phyloP scores from a whole-genome alignment of 2,888 invertebrate species.

The Germaria angustata region DNA sequence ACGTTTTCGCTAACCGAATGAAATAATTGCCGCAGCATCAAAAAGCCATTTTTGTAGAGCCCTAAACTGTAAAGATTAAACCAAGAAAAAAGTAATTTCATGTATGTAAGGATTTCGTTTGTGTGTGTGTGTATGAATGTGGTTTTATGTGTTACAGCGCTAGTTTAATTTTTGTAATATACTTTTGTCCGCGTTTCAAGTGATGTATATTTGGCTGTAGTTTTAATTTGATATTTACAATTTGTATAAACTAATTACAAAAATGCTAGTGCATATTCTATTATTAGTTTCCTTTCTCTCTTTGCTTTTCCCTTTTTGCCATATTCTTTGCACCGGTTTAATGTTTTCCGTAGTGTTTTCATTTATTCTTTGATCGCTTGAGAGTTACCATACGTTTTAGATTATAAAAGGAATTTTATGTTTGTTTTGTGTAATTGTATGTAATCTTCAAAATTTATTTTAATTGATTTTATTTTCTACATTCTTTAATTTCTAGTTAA shows the following conservation, averaged over 20 bases:
- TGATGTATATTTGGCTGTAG: not conserved
- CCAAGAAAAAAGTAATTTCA: not conserved
- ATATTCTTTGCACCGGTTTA: slow-evolving; percentile 43
- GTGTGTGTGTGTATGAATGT: not conserved
- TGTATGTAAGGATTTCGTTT: not conserved
- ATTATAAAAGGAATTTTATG: not conserved
- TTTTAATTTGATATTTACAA: too few species aligned
- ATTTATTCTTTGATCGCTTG: slow-evolving; percentile 21
- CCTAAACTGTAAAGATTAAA: not conserved
- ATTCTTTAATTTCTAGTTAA: slow-evolving; percentile 64
- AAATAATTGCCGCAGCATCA: not conserved
- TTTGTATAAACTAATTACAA: not conserved
- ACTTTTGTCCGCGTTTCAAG: not conserved
- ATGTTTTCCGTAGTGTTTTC: slow-evolving; percentile 17
- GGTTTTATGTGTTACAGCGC: too few species aligned
- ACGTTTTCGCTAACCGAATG: not conserved
- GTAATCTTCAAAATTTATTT: slow-evolving; percentile 34
- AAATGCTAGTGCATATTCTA: not conserved
- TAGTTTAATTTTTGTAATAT: not conserved
- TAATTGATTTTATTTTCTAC: slow-evolving; percentile 33
- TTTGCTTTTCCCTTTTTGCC: slow-evolving; percentile 15
- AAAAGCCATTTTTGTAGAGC: not conserved
- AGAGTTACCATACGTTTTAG: slow-evolving; percentile 10
- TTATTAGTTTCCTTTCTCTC: not conserved
- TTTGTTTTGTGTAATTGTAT: not conserved